Evolutionary conservation across 2,113 vertebrate genomes (phyloP), one percentile per base, ranked within the genome.

Genomic region (Dipodomys ordii): DNA sequence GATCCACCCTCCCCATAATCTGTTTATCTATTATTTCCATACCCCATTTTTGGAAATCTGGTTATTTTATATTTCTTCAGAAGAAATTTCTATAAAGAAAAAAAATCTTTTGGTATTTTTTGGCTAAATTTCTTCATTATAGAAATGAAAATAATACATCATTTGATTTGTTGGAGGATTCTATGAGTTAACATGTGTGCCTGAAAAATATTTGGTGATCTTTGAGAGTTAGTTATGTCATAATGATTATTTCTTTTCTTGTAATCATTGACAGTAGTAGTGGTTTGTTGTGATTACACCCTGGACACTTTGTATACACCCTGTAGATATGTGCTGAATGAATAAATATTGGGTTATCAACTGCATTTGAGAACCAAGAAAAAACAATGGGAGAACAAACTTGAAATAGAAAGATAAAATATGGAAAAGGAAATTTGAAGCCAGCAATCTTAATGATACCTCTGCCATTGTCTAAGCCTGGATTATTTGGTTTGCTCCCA

Each of bases 41-140:
- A 71, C 22, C 5, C 0, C 15, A 25, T 94, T 71, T 80, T 67
- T 71, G 13, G 53, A 8, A 39, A 49, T 82, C 19, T 82, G 10
- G 60, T 88, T 73, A 32, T 57, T 57, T 83, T 93, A 53, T 69
- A 49, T 91, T 57, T 83, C 53, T 4, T 16, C 7, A 67, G 10
- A 62, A 65, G 20, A 49, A 23, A 80, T 4, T 39, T 74, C 8
- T 73, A 0, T 12, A 69, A 71, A 1, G 35, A 30, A 60, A 28
- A 74, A 74, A 57, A 44, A 71, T 32, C 23, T 53, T 74, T 0
- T 20, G 71, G 39, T 69, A 78, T 25, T 83, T 12, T 72, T 39
- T 83, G 74, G 7, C 30, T 91, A 69, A 65, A 82, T 92, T 93
- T 86, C 3, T 32, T 92, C n/a, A 90, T 86, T 20, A 88, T 25